These are phyloP conservation scores for Trichoplusia ni DNA, from an alignment of 1,140 invertebrate species.

Conservation along the genomic window DNA sequence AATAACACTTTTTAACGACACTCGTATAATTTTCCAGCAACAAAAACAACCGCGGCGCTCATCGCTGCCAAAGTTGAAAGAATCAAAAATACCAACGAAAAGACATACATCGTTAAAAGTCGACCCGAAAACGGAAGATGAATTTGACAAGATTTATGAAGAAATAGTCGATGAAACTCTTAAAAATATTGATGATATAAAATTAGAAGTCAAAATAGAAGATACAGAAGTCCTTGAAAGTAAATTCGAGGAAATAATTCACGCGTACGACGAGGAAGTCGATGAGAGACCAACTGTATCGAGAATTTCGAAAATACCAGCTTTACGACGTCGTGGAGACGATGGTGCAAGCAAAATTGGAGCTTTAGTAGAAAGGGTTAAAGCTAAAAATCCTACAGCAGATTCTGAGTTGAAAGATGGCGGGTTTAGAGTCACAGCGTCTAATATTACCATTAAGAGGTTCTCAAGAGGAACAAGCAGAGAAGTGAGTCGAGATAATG, in stretches of 20 bases:
- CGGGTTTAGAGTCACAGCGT: constrained; percentile 9
- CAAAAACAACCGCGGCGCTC: constrained; percentile 38
- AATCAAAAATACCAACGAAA: constrained; percentile 10
- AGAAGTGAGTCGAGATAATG: constrained; percentile 1
- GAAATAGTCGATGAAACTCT: constrained; percentile 50
- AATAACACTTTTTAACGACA: background rate
- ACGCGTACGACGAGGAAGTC: constrained; percentile 64
- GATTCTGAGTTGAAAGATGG: constrained; percentile 11
- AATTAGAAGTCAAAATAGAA: constrained; percentile 43
- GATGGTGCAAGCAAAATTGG: background rate
- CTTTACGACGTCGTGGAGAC: constrained; percentile 46
- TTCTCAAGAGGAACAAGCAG: constrained; percentile 9
- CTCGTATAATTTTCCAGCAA: constrained; percentile 20
- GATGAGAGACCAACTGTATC: constrained; percentile 38
- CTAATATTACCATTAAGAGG: constrained; percentile 14
- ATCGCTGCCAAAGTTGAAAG: constrained; percentile 54
- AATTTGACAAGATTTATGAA: constrained; percentile 72
- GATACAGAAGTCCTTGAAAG: constrained; percentile 56
- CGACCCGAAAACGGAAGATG: constrained; percentile 46
- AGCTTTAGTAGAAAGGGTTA: background rate
- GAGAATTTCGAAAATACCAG: constrained; percentile 59
- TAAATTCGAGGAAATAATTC: constrained; percentile 72
- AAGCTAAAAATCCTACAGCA: background rate
- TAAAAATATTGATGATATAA: constrained; percentile 11
- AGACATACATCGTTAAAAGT: background rate